These are phyloP conservation scores for Otis tarda DNA, from an alignment of 2,113 vertebrate genomes.

Conservation along the genomic window DNA sequence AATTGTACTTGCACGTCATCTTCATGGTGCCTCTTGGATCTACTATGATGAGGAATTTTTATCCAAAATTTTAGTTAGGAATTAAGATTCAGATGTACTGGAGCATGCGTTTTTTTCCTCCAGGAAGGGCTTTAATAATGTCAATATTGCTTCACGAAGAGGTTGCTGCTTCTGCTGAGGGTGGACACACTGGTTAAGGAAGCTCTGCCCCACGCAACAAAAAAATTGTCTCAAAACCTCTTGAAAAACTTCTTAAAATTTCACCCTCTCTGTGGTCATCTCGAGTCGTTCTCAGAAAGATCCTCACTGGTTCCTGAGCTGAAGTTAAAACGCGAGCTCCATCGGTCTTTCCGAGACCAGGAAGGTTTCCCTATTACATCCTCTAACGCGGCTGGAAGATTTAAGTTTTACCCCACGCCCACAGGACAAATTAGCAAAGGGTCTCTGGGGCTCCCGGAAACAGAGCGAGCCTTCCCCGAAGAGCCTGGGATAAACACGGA, in stretches of 20 bases:
- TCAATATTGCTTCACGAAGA: background rate
- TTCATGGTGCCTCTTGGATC: background rate
- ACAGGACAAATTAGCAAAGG: background rate
- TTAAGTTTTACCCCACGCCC: background rate
- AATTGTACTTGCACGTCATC: background rate
- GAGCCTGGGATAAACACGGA: fast-evolving
- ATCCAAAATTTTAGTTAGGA: background rate
- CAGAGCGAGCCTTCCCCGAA: background rate
- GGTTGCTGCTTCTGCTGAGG: background rate
- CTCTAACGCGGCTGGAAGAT: fast-evolving
- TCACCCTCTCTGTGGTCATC: background rate
- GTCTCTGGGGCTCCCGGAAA: background rate
- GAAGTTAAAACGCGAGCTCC: background rate
- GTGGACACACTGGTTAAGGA: background rate
- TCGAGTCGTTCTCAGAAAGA: background rate
- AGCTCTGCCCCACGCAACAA: background rate
- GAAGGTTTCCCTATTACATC: fast-evolving
- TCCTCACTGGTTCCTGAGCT: background rate
- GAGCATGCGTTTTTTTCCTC: fast-evolving
- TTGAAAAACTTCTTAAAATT: background rate
- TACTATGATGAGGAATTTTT: background rate
- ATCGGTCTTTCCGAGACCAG: fast-evolving
- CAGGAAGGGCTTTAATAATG: background rate
- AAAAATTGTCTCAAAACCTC: background rate
- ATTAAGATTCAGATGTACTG: background rate